Evolutionary conservation across 1,140 invertebrate species (phyloP).

Genomic region (Reticulitermes speratus): DNA sequence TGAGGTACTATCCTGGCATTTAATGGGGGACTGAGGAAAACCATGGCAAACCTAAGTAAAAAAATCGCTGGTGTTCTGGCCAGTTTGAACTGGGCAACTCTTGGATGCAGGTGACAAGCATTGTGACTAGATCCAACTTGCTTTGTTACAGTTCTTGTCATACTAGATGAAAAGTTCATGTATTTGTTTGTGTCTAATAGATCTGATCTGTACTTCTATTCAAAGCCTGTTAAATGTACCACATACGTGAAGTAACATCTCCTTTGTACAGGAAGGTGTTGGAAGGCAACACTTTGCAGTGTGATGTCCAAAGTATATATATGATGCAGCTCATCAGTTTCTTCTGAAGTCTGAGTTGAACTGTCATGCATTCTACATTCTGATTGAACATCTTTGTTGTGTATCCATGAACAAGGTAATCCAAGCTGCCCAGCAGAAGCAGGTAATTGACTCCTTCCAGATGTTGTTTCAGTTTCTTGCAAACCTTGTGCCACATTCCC

Average conservation of each 20-base stretch:
- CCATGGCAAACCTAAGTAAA: too few species aligned
- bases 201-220: too few species aligned
- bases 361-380: neutral
- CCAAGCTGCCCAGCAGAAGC: neutral
- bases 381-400: neutral
- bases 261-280: neutral
- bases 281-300: neutral
- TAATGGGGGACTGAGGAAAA: too few species aligned
- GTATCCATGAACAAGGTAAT: neutral
- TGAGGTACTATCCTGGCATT: too few species aligned
- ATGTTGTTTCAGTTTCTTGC: neutral
- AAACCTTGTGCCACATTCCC: neutral
- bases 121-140: too few species aligned
- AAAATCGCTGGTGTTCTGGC: too few species aligned
- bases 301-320: neutral
- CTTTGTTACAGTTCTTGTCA: too few species aligned
- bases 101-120: too few species aligned
- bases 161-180: too few species aligned
- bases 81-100: too few species aligned
- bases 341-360: neutral
- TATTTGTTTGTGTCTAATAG: too few species aligned
- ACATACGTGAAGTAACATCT: neutral
- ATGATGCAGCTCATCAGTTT: neutral
- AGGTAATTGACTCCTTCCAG: neutral
- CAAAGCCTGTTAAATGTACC: too few species aligned